Evolutionary conservation across 2,797 vertebrate species (phyloP).

Genomic region (Silurus lanzhouensis): DNA sequence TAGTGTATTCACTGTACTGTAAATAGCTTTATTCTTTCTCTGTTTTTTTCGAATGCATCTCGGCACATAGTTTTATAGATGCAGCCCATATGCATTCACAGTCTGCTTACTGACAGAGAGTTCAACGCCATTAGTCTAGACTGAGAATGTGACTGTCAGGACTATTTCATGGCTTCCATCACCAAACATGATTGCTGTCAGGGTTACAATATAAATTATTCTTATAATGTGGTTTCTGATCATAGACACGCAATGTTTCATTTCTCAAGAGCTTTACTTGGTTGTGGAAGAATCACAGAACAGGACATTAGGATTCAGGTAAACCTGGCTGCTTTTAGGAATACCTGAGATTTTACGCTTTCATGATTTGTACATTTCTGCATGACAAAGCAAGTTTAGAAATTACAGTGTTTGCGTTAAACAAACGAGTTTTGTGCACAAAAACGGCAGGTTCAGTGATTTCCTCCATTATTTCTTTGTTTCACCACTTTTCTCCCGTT

Average conservation of each 20-base stretch:
- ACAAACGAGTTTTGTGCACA: slow-evolving; percentile 52
- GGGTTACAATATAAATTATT: neutral
- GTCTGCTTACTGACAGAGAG: neutral
- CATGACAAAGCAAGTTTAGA: slow-evolving; percentile 47
- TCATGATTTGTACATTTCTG: slow-evolving; percentile 41
- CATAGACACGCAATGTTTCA: neutral
- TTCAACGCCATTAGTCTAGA: neutral
- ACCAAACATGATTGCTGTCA: neutral
- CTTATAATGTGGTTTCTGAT: neutral
- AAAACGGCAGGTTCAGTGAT: slow-evolving; percentile 58
- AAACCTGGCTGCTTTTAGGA: slow-evolving; percentile 11
- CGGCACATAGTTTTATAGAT: neutral
- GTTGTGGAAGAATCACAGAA: neutral
- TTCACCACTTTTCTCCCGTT: slow-evolving; percentile 2
- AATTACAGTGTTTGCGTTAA: slow-evolving; percentile 52
- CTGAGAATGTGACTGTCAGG: neutral
- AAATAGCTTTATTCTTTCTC: neutral
- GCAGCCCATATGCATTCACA: neutral
- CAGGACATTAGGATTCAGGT: slow-evolving; percentile 6
- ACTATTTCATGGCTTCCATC: neutral
- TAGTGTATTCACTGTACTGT: neutral
- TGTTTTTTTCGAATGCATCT: neutral
- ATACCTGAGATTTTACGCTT: slow-evolving; percentile 31
- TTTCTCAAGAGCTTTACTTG: slow-evolving; percentile 11
- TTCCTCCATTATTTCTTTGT: slow-evolving; percentile 35